These are phyloP conservation scores for Megaceryle maxima DNA, from an alignment of 2,113 vertebrate genomes.

Conservation along the genomic window DNA sequence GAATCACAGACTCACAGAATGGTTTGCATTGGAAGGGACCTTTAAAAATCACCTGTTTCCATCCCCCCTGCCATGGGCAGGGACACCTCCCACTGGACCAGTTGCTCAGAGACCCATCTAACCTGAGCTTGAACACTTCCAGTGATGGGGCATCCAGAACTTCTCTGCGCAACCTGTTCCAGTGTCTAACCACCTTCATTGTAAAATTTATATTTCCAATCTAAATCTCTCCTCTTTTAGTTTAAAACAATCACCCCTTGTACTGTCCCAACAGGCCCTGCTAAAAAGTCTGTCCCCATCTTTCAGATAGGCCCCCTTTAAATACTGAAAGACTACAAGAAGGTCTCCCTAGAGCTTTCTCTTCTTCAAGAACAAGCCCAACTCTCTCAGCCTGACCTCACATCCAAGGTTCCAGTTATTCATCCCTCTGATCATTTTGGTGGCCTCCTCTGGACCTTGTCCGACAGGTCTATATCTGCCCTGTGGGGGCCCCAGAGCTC, in stretches of 20 bases:
- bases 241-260: not conserved
- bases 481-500: not conserved
- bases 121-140: not conserved
- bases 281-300: not conserved
- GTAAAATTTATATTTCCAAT: not conserved
- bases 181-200: not conserved
- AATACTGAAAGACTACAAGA: not conserved
- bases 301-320: not conserved
- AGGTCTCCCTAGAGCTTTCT: not conserved
- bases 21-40: not conserved
- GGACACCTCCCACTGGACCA: not conserved
- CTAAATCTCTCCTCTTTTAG: not conserved
- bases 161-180: not conserved
- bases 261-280: not conserved
- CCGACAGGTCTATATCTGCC: not conserved
- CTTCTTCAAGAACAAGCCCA: not conserved
- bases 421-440: fast-evolving
- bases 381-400: not conserved
- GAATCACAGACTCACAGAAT: not conserved
- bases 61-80: not conserved
- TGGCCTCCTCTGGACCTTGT: not conserved
- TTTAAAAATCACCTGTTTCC: not conserved
- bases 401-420: not conserved
- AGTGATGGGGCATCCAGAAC: no score
- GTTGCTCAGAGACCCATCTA: fast-evolving